These are phyloP conservation scores for Chloroceryle aenea DNA, from an alignment of 2,113 vertebrate genomes.

Conservation along the genomic window DNA sequence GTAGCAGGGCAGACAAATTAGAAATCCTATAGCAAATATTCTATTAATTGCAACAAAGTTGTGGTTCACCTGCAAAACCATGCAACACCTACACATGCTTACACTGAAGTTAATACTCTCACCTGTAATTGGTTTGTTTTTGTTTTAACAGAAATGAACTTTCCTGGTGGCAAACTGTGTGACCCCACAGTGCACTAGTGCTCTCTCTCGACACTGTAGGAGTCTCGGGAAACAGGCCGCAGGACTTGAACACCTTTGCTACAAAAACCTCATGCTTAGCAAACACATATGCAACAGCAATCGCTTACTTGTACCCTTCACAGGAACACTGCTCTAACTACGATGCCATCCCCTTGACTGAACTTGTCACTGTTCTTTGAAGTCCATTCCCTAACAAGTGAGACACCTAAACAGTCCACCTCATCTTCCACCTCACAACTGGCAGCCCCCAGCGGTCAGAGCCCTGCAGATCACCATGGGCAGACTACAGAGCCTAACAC, in stretches of 20 bases:
- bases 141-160: neutral
- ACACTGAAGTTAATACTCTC: neutral
- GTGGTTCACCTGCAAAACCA: neutral
- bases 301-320: neutral
- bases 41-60: neutral
- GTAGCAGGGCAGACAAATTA: neutral
- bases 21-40: neutral
- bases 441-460: neutral
- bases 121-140: neutral
- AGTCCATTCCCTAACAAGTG: neutral
- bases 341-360: neutral
- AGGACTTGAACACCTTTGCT: neutral
- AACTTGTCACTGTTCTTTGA: neutral
- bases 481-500: neutral
- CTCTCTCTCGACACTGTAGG: neutral
- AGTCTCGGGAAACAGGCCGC: neutral
- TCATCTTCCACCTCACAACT: neutral
- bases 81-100: neutral
- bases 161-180: neutral
- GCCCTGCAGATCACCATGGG: neutral
- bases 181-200: neutral
- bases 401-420: fast-evolving
- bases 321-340: fast-evolving
- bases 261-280: neutral
- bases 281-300: fast-evolving